Evolutionary conservation across 2,888 invertebrate species (phyloP), one percentile per base, ranked within the genome.

Genomic region (Himalopsyche tibetana): DNA sequence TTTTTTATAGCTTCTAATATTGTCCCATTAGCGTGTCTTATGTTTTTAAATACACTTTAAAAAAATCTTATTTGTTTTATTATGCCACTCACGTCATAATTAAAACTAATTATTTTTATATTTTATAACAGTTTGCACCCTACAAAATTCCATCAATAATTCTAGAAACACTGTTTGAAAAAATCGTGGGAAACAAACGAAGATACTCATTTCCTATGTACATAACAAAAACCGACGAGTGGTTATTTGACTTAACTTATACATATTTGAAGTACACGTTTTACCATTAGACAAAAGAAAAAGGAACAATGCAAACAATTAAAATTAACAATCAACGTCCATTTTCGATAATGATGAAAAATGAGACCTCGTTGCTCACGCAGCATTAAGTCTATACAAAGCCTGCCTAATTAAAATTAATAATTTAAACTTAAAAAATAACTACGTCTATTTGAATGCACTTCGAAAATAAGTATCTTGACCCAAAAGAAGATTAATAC

Each of bases 281-380:
- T 28, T 63, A 63, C 8, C 19, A 63, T n/a, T 19, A 63, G 63
- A 63, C 63, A 63, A 63, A 63, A 63, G 63, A 63, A 63, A 63
- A 63, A 63, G 19, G 63, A 63, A 63, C 63, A 63, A 63, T 63
- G 63, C 63, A 63, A 63, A 63, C 63, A 63, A 63, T 63, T 63
- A 63, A 63, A 63, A 63, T 63, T 63, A 63, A 19, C 63, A 63
- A 63, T 63, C 63, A 19, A 63, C 63, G 63, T 63, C 19, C 63
- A 63, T 63, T 63, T 63, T 63, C 63, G 28, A 63, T 63, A 63
- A 63, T 63, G 63, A 63, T 63, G 28, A 63, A 63, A 63, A 63
- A 63, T 63, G 63, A 63, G 63, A 28, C 28, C 63, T 63, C 63
- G 63, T 63, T 63, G 63, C 63, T 19, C 63, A 63, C 63, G 63